Evolutionary conservation across 2,113 vertebrate species (phyloP), one percentile per base, ranked within the genome.

Genomic region (Psilopsiagon aymara): DNA sequence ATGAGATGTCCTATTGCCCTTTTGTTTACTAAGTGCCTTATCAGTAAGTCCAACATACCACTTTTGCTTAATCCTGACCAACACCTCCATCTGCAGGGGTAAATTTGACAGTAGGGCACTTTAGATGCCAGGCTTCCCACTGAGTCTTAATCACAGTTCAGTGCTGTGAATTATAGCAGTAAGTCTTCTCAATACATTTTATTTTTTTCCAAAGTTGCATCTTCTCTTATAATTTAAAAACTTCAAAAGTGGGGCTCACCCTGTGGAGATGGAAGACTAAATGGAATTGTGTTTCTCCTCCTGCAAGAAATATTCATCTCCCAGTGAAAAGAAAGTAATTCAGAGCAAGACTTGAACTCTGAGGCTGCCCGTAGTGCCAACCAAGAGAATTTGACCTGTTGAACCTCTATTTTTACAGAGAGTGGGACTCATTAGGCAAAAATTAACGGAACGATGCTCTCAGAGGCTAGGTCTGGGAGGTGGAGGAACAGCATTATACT

Each of bases 21-120:
- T 88, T 57, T 80, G 52, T 87, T 95, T 94, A 91, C 52, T 95
- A 82, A 86, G 66, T 95, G 84, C 66, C 83, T 94, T 87, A 85
- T 84, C 87, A 96, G 57, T 57, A 89, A 82, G 5, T 57, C 57
- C 3, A 8, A 55, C 49, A 62, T 17, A 84, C 15, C 28, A 57
- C 49, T 90, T 90, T 57, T 85, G 63, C 63, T 90, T 82, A 46
- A 39, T 73, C 35, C 41, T 89, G 62, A 84, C 39, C 75, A 87
- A 55, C 31, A 46, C 15, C 15, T 85, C 6, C 0, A 3, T 92
- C 60, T 91, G 66, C 57, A 41, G 1, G 2, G 47, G 49, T 52
- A 89, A 89, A 73, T 68, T 77, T 39, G 62, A 67, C 94, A 88
- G 75, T 2, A 80, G 52, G 59, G 49, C 71, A 74, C 51, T 67